Evolutionary conservation across 2,888 invertebrate genomes (phyloP).

Genomic region (Macaria liturata): DNA sequence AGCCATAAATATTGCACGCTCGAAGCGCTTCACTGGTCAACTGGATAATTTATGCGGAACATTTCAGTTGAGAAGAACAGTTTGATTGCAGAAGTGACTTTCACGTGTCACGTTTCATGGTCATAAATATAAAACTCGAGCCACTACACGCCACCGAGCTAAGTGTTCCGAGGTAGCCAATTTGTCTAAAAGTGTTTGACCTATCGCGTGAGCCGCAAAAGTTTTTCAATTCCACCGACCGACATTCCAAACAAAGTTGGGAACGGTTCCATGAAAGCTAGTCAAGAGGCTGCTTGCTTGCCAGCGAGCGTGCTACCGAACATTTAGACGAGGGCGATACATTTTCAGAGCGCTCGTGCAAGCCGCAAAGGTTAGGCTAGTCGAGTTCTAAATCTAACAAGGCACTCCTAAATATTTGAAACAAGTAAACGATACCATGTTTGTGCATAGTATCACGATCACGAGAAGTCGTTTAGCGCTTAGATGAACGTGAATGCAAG

Average conservation of each 20-base stretch:
- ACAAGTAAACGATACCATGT: slow-evolving; percentile 40
- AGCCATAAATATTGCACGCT: slow-evolving; percentile 3
- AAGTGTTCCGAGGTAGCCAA: slow-evolving; percentile 9
- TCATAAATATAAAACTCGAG: slow-evolving; percentile 9
- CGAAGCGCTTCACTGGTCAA: not conserved
- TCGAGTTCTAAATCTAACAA: slow-evolving; percentile 20
- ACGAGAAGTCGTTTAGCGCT: slow-evolving; percentile 42
- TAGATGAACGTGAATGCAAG: slow-evolving; percentile 32
- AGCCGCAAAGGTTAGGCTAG: slow-evolving; percentile 19
- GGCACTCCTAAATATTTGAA: slow-evolving; percentile 46
- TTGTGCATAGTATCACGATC: slow-evolving; percentile 45
- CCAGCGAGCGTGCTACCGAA: slow-evolving; percentile 7
- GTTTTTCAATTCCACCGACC: slow-evolving; percentile 22
- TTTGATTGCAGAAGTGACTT: not conserved
- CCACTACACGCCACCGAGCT: slow-evolving; percentile 7
- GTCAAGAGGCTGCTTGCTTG: slow-evolving; percentile 12
- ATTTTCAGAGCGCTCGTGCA: slow-evolving; percentile 4
- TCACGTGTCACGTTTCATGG: not conserved
- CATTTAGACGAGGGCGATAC: slow-evolving; percentile 1
- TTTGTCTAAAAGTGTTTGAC: slow-evolving; percentile 10
- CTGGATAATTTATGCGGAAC: too few relatives aligned
- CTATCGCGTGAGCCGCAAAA: slow-evolving; percentile 18
- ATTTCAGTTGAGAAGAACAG: too few relatives aligned
- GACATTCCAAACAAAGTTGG: slow-evolving; percentile 18
- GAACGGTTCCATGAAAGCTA: slow-evolving; percentile 13